Conservation (phyloP, 2,888 invertebrate species). For the Acholoe squamosa region DNA sequence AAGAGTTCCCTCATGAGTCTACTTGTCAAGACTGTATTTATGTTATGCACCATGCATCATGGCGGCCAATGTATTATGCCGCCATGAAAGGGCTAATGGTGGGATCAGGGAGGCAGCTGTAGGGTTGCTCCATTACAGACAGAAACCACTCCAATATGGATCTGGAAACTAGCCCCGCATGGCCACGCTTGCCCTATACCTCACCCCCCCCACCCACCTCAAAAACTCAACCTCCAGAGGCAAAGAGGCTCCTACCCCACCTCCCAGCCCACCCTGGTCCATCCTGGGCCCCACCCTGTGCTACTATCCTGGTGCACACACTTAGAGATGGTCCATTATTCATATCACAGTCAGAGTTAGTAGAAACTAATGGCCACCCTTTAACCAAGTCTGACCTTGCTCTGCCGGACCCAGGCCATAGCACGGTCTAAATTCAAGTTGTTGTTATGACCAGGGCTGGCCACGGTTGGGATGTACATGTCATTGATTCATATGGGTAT, state of each 20-base stretch:
- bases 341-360: constrained; percentile 31
- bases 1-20: too few species aligned
- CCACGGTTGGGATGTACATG: too few species aligned
- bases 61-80: background rate
- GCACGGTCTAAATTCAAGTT: background rate
- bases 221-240: too few species aligned
- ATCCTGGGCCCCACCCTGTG: background rate
- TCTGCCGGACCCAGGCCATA: background rate
- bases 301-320: background rate
- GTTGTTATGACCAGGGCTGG: background rate
- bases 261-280: background rate
- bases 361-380: constrained; percentile 1
- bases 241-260: background rate
- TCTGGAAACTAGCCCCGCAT: background rate
- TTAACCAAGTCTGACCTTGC: background rate
- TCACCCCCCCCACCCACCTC: background rate
- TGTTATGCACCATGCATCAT: background rate
- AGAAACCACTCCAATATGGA: background rate
- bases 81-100: background rate
- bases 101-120: background rate
- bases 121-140: background rate
- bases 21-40: too few species aligned
- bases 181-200: background rate
- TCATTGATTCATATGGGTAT: too few species aligned
- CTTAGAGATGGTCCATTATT: constrained; percentile 17